phyloP scores from a whole-genome alignment of 2,888 invertebrate genomes.

The Cancer borealis region DNA sequence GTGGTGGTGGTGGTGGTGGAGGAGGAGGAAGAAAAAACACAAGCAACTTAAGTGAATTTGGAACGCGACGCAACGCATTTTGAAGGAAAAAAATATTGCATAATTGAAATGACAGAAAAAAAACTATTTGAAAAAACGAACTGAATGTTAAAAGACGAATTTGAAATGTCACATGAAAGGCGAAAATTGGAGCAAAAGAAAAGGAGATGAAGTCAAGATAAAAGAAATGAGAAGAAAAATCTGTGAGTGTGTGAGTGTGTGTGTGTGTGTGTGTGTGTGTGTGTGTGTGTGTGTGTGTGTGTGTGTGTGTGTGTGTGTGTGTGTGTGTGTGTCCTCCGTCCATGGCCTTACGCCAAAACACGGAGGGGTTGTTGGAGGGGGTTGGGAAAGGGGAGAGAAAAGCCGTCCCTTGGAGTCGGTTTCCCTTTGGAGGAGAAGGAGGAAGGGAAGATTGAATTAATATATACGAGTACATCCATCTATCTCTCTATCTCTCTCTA shows the following conservation, averaged over 20 bases:
- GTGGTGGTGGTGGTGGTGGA: no score
- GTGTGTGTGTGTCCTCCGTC: slow-evolving; percentile 6
- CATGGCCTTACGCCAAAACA: not conserved
- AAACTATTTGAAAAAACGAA: not conserved
- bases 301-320: slow-evolving; percentile 42
- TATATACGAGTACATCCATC: no score
- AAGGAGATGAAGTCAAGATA: not conserved
- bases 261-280: not conserved
- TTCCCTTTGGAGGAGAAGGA: no score
- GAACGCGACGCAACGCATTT: not conserved
- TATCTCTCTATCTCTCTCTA: no score
- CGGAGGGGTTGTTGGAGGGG: not conserved
- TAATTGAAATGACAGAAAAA: not conserved
- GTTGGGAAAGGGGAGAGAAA: no score
- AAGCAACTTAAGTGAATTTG: not conserved
- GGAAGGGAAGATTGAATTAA: not conserved
- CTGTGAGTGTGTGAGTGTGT: not conserved
- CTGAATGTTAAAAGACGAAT: not conserved
- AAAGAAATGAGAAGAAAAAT: not conserved
- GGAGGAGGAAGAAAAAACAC: not conserved
- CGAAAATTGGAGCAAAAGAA: not conserved
- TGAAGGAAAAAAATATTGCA: no score
- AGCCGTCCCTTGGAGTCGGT: no score
- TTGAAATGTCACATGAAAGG: not conserved
- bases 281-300: slow-evolving; percentile 12